These are phyloP conservation scores for Heliconius congener DNA, from an alignment of 1,140 invertebrate genomes.

Conservation along the genomic window DNA sequence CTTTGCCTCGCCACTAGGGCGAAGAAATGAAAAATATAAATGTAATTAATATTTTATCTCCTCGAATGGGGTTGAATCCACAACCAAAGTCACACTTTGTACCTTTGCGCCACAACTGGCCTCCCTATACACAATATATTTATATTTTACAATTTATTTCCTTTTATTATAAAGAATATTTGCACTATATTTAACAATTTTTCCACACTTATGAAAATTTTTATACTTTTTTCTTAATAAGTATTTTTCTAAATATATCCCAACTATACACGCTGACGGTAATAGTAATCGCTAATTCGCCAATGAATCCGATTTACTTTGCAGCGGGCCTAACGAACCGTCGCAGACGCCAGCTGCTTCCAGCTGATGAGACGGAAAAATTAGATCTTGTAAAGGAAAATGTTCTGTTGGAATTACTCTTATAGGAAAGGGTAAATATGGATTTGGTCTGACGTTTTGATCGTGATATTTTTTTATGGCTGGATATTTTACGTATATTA, in stretches of 20 bases:
- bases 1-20: too few relatives aligned
- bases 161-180: not conserved
- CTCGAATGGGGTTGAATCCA: too few relatives aligned
- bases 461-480: not conserved
- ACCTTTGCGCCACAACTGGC: too few relatives aligned
- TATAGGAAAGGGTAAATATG: slow-evolving; percentile 34
- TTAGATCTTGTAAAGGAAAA: slow-evolving; percentile 46
- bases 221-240: too few relatives aligned
- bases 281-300: slow-evolving; percentile 41
- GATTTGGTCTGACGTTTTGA: slow-evolving; percentile 13
- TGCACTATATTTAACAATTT: too few relatives aligned
- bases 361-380: slow-evolving; percentile 45
- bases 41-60: too few relatives aligned
- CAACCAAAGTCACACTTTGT: too few relatives aligned
- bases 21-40: too few relatives aligned
- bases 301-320: slow-evolving; percentile 44
- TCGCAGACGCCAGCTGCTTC: slow-evolving; percentile 41
- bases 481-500: not conserved
- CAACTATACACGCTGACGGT: slow-evolving; percentile 23
- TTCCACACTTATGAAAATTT: too few relatives aligned
- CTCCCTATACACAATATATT: too few relatives aligned
- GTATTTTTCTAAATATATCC: not conserved
- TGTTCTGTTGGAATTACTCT: slow-evolving; percentile 39
- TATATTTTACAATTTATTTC: too few relatives aligned
- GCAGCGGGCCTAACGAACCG: slow-evolving; percentile 46